A percentile compares a stretch with the other conserved stretches of the same genome.
phyloP scores from a whole-genome alignment of 1,140 invertebrate genomes.

The Meloidogyne hapla region DNA sequence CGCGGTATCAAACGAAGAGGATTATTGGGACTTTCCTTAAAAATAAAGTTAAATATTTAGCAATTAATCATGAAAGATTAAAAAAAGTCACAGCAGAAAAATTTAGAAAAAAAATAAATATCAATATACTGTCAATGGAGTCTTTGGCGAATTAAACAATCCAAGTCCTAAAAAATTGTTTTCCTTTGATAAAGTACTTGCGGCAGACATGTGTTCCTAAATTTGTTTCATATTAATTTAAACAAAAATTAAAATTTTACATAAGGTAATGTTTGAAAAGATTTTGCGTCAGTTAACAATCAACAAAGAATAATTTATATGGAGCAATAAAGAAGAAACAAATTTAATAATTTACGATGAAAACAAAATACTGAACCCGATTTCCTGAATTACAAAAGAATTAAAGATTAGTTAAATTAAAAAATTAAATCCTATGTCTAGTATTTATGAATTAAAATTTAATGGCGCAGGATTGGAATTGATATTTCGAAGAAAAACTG shows the following conservation, averaged over 20 bases:
- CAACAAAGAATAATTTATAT: background rate
- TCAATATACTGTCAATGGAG: background rate
- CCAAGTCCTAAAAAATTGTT: background rate
- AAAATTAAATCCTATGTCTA: background rate
- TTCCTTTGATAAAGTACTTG: background rate
- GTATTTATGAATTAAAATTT: background rate
- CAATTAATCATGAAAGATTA: no score
- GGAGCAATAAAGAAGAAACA: conserved; percentile 5
- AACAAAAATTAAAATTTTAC: background rate
- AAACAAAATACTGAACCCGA: background rate
- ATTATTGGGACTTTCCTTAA: background rate
- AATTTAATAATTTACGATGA: background rate
- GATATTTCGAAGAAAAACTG: background rate
- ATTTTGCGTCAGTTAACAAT: background rate
- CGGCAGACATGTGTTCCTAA: background rate
- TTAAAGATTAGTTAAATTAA: background rate
- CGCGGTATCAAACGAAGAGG: background rate
- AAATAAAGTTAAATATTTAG: no score
- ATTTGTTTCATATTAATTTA: background rate
- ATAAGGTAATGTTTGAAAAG: background rate
- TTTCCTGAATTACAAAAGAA: background rate
- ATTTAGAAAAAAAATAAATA: background rate
- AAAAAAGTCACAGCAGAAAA: no score
- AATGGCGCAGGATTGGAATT: background rate
- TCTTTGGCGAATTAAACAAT: background rate